Conservation (phyloP, 2,113 vertebrate species). For the Toxostoma redivivum region DNA sequence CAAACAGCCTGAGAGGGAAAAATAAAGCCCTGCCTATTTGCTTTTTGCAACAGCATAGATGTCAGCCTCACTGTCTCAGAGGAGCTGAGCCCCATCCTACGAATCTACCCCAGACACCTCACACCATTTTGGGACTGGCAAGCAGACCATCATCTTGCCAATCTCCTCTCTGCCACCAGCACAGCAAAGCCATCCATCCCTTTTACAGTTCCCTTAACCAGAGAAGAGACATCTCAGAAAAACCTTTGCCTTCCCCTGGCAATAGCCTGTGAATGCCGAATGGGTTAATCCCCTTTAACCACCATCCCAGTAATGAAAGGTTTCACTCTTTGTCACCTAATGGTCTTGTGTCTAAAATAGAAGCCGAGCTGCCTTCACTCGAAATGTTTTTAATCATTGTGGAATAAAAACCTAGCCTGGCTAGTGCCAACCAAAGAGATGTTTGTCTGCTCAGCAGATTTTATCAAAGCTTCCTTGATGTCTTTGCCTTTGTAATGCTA, state of each 20-base stretch:
- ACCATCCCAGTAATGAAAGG: slow-evolving; percentile 13
- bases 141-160: background rate
- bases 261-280: background rate
- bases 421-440: slow-evolving; percentile 64
- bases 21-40: slow-evolving; percentile 38
- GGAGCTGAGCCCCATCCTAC: background rate
- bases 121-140: background rate
- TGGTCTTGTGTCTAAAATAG: slow-evolving; percentile 48
- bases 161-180: background rate
- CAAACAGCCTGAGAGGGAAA: slow-evolving; percentile 24
- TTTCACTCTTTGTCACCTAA: slow-evolving; percentile 57
- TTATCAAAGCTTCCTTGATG: slow-evolving; percentile 70
- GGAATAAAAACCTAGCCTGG: slow-evolving; percentile 58
- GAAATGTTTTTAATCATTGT: slow-evolving; percentile 58
- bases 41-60: slow-evolving; percentile 22
- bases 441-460: slow-evolving; percentile 71
- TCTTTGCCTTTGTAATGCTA: slow-evolving; percentile 67
- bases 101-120: background rate
- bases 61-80: background rate
- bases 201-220: background rate
- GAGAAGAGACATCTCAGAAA: background rate
- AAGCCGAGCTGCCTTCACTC: slow-evolving; percentile 34
- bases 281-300: slow-evolving; percentile 37
- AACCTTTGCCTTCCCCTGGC: background rate
- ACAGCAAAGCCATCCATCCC: background rate